Evolutionary conservation across 1,140 invertebrate species (phyloP), one percentile per base, ranked within the genome.

Genomic region (Geopemphigus sp.): DNA sequence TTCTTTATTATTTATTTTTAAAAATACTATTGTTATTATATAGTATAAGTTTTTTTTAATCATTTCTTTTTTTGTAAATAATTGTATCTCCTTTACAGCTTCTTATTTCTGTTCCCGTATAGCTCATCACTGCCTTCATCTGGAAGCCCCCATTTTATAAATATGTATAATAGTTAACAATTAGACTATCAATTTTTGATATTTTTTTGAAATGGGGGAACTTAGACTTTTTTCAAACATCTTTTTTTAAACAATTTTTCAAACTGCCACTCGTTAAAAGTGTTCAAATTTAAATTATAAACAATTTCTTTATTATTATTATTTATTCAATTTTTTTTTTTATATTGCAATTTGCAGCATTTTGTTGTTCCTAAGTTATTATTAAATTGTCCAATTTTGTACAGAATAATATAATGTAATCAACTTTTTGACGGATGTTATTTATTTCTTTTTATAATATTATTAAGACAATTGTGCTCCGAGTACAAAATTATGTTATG

Each of bases 261-360:
- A 61, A 78, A 78, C 74, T 63, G 74, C 74, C 74, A 78, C 74
- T 78, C 74, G 74, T 78, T 78, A 78, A 74, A 78, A 78, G 74
- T 78, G 74, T 78, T 78, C 74, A 78, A 78, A 78, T 61, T 47
- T 78, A 63, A 78, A 78, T 63, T 78, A 22, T 78, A 78, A 76
- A 45, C 22, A 24, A 53, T 72, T 72, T 72, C 26, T 61, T 39
- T 39, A 39, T 39, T 39, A 39, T 39, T 39, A 39, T 39, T 39
- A 39, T 39, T 39, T n/a, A n/a, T n/a, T n/a, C n/a, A n/a, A n/a
- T n/a, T n/a, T 76, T 76, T 61, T 61, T 76, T 76, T 61, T 32
- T 73, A 4, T 76, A 78, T 59, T 78, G 74, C 56, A 78, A 61
- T 78, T 61, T 61, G 54, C 56, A 78, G n/a, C 10, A 78, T 63